Conservation (phyloP, 2,113 vertebrate species). For the Capreolus pygargus region DNA sequence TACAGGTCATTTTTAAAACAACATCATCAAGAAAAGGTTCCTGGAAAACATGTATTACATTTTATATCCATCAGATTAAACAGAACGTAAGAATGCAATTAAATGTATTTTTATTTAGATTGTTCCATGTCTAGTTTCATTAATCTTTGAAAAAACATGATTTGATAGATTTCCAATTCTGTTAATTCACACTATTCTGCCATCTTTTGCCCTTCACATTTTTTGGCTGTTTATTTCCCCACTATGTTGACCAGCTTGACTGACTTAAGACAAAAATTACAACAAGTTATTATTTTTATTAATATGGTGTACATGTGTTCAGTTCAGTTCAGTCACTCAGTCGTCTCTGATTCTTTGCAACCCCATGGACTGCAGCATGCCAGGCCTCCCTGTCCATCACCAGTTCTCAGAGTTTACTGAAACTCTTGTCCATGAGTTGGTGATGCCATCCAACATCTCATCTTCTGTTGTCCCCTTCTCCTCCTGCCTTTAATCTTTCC, state of each 20-base stretch:
- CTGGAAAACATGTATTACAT: neutral
- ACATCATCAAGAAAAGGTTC: neutral
- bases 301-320: neutral
- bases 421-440: neutral
- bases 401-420: neutral
- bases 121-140: neutral
- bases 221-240: neutral
- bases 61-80: neutral
- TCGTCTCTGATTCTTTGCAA: accelerated
- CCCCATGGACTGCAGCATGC: neutral
- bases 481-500: neutral
- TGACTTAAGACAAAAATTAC: slow-evolving; percentile 36
- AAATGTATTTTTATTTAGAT: neutral
- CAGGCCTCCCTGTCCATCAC: neutral
- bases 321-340: neutral
- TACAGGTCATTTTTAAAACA: neutral
- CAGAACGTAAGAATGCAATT: neutral
- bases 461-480: neutral
- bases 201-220: neutral
- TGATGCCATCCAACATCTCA: neutral
- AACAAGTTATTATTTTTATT: slow-evolving; percentile 40
- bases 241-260: neutral
- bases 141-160: neutral
- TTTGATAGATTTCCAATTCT: slow-evolving; percentile 11
- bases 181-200: neutral